Conservation (phyloP, 2,797 vertebrate species). For the Myotis daubentonii region DNA sequence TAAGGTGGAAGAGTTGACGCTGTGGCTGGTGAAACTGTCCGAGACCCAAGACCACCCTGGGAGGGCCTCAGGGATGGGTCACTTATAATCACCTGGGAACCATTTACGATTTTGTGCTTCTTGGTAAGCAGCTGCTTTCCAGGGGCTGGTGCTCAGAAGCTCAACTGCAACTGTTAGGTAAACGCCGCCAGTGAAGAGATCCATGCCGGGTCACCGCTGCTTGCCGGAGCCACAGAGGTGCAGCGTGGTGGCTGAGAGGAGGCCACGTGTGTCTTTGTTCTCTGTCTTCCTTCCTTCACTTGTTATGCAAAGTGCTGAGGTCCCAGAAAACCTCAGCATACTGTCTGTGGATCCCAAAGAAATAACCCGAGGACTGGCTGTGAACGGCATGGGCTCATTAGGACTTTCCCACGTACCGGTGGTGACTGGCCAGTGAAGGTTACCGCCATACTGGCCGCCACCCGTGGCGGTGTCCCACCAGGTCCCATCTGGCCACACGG, state of each 20-base stretch:
- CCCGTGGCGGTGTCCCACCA: too few relatives aligned
- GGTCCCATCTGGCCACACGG: too few relatives aligned
- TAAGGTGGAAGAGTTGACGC: background rate
- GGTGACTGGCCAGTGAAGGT: too few relatives aligned
- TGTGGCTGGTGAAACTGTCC: background rate
- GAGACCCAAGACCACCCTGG: background rate
- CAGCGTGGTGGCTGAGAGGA: accelerated
- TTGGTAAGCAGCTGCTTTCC: background rate
- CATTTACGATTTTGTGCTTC: background rate
- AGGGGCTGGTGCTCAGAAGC: background rate
- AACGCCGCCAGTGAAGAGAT: background rate
- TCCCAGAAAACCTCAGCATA: too few relatives aligned
- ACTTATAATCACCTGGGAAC: background rate
- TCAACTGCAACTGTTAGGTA: background rate
- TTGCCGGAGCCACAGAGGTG: background rate
- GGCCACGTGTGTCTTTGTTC: background rate
- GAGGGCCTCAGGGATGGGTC: background rate
- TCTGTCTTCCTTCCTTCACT: background rate
- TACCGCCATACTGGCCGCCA: too few relatives aligned
- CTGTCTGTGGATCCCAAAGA: too few relatives aligned
- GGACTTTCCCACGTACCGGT: too few relatives aligned
- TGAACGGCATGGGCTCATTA: too few relatives aligned
- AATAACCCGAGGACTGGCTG: too few relatives aligned
- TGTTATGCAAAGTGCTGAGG: too few relatives aligned
- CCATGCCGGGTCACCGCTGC: background rate